Percentiles rank a stretch among this genome's conserved stretches.
These are phyloP conservation scores for Bombus pyrosoma DNA, from an alignment of 1,140 invertebrate genomes.

Conservation along the genomic window DNA sequence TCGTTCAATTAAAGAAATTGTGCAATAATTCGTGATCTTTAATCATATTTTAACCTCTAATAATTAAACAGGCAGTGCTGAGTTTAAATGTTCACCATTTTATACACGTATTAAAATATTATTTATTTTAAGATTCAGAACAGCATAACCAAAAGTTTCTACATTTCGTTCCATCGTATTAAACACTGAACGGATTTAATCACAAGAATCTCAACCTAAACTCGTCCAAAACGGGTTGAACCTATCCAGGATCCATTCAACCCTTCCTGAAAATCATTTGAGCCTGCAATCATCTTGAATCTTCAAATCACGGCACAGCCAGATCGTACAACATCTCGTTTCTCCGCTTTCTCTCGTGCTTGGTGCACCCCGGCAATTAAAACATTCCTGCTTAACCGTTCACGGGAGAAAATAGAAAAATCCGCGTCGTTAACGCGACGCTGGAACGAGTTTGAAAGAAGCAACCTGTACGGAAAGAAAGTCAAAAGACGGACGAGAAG, in stretches of 20 bases:
- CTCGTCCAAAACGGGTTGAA: background rate
- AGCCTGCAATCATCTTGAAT: background rate
- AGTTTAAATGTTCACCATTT: too few relatives aligned
- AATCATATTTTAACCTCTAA: too few relatives aligned
- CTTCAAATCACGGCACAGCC: background rate
- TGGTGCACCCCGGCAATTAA: constrained; percentile 51
- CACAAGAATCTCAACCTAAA: background rate
- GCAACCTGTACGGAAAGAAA: constrained; percentile 9
- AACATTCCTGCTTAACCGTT: constrained; percentile 49
- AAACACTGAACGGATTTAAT: background rate
- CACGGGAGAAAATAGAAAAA: constrained; percentile 1
- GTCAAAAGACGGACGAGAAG: background rate
- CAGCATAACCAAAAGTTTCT: too few relatives aligned
- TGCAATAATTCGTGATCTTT: too few relatives aligned
- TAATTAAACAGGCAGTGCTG: too few relatives aligned
- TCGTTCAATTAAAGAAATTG: too few relatives aligned
- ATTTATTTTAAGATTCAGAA: too few relatives aligned
- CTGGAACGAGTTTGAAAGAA: background rate
- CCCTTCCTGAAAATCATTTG: background rate
- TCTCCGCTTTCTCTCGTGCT: background rate
- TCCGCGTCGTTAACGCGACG: background rate
- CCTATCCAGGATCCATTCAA: too few relatives aligned
- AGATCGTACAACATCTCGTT: background rate
- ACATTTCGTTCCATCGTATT: too few relatives aligned
- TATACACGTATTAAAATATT: too few relatives aligned